Percentiles rank a stretch among this genome's conserved stretches.
Evolutionary conservation across 2,113 vertebrate genomes (phyloP).

Genomic region (Grus americana): DNA sequence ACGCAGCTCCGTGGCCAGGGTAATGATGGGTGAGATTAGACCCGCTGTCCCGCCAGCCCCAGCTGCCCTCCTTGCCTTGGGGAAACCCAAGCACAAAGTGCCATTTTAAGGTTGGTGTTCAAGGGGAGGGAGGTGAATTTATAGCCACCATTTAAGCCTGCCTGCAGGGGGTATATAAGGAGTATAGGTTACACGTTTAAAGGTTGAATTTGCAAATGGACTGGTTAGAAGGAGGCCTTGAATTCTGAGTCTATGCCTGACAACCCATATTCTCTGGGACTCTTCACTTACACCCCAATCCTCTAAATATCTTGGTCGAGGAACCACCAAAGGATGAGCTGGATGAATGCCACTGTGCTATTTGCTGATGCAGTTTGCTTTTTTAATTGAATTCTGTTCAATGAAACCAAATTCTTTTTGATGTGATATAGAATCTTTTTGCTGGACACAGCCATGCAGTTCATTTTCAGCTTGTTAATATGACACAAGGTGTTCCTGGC

Average conservation of each 20-base stretch:
- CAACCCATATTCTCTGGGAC: background rate
- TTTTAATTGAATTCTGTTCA: background rate
- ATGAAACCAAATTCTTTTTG: background rate
- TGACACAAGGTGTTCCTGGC: background rate
- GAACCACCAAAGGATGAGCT: background rate
- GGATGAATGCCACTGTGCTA: background rate
- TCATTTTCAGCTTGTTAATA: background rate
- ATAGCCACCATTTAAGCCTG: background rate
- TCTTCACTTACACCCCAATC: fast-evolving
- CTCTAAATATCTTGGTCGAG: background rate
- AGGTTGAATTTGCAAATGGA: background rate
- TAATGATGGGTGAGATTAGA: background rate
- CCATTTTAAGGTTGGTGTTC: background rate
- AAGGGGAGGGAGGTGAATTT: background rate
- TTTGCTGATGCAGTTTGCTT: background rate
- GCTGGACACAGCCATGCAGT: background rate
- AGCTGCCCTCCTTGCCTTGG: background rate
- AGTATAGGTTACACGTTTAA: background rate
- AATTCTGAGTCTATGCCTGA: background rate
- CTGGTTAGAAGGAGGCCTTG: background rate
- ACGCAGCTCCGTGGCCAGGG: background rate
- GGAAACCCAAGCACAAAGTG: background rate
- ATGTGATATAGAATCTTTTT: background rate
- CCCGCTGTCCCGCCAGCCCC: background rate
- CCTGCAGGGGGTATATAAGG: background rate